Base-by-base conservation (phyloP, 2,888 invertebrate genomes). In the Pollenia labialis region DNA sequence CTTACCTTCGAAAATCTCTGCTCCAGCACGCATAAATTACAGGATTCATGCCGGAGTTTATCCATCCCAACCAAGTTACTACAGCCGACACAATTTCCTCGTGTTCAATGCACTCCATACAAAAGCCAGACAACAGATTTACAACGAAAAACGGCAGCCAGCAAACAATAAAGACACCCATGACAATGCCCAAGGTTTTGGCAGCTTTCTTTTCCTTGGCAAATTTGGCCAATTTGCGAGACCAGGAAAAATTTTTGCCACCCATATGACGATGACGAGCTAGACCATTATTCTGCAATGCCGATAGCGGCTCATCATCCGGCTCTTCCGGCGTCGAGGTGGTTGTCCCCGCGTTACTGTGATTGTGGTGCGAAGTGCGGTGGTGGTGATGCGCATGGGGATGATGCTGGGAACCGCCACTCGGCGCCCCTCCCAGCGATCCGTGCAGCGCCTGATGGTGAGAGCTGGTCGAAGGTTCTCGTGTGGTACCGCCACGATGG, bases 11-110 rank as follows among this genome's bases (percentile, higher is more conserved):
- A 93, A 99, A 99, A 94, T 99, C 99, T 91, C 98, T 95, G 94
- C 98, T 98, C 97, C 99, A 99, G 92, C 98, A 98, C n/a, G 99
- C 99, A 93, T 99, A 99, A 92, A 99, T 99, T 89, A 99, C 97
- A 0, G 99, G 99, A 94, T 98, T 98, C 98, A 98, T 98, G 87
- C 97, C 97, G 66, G 98, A 98, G 94, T 98, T 98, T 93, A 98
- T 97, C 98, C 98, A 98, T 75, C 98, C 98, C 58, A 98, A 95
- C 98, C 98, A 98, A 89, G 98, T 98, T 85, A 98, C 98, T 84
- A 98, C 95, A 58, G 97, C 97, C 88, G 97, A 96, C 44, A 98
- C 97, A 83, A 97, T 95, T 93, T 98, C 97, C 92, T 97, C 97
- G 91, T 97, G 96, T 93, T 96, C 96, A 89, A 98, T 97, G 93